phyloP scores from a whole-genome alignment of 2,797 vertebrate genomes.

The Enoplosus armatus region DNA sequence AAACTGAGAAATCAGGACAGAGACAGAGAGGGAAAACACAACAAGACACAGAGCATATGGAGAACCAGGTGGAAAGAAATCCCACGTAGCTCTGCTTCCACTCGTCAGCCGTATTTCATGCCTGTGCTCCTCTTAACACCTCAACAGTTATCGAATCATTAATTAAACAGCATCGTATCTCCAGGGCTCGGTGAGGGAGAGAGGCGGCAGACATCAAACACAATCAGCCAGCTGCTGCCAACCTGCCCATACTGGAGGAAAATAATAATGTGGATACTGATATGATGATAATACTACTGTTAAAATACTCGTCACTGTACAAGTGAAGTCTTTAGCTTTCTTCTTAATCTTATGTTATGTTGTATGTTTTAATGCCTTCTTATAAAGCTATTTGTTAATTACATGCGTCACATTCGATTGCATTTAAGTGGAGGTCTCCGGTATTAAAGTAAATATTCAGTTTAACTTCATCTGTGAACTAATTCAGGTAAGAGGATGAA shows the following conservation, averaged over 20 bases:
- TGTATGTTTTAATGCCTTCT: not conserved
- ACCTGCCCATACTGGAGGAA: not conserved
- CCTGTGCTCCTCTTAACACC: constrained; percentile 26
- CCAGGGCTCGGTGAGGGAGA: constrained; percentile 15
- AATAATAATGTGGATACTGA: not conserved
- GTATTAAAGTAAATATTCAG: too few species aligned
- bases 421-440: too few species aligned
- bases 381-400: not conserved
- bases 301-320: not conserved
- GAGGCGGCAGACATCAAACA: constrained; percentile 21
- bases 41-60: constrained; percentile 45
- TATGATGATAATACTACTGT: not conserved
- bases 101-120: constrained; percentile 17
- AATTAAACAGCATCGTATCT: constrained; percentile 51
- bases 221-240: constrained; percentile 32
- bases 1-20: constrained; percentile 21
- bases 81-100: not conserved
- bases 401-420: too few species aligned
- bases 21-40: constrained; percentile 34
- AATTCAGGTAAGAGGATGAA: not conserved
- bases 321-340: not conserved
- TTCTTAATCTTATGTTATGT: not conserved
- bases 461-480: not conserved
- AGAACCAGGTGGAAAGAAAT: constrained; percentile 50
- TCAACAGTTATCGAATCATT: constrained; percentile 48